Base-by-base conservation (phyloP, 2,113 vertebrate species). In the Lates calcarifer region DNA sequence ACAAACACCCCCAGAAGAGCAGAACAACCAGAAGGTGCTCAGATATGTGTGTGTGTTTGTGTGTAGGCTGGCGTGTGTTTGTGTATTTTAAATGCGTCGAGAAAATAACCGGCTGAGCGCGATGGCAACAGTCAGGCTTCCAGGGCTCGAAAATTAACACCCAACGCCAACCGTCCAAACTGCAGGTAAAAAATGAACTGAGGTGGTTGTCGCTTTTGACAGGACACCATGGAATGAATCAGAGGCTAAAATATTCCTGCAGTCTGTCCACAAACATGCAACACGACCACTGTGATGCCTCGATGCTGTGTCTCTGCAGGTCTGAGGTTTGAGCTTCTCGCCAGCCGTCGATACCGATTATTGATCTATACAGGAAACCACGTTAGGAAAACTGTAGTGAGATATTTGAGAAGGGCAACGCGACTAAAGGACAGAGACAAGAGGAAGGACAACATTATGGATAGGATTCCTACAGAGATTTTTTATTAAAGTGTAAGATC, bases 1-100 rank as follows among this genome's bases (percentile, higher is more conserved):
- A 87, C 75, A 81, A 85, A 90, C 88, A 73, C 62, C 81, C 79
- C 78, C 78, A 86, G 65, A 74, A 66, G 45, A 81, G 56, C 80
- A 73, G 62, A 82, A 41, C 79, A 61, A 83, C 83, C 77, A 85
- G 75, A 88, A 85, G 83, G 77, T 74, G 63, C 83, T 84, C 80
- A 33, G 31, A 64, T 77, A 15, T 79, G 70, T 63, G 77, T 61
- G 58, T 61, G 68, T 37, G 60, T 66, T 61, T 39, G 63, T 29
- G 66, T 58, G 55, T 47, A 47, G 45, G 45, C 18, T 47, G 11
- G 60, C 6, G 15, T 35, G 69, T 31, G 57, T 35, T 28, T 26
- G 60, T 28, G 65, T 39, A 35, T 33, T 33, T 64, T 51, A 73
- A 79, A 67, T 75, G 58, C 31, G 45, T 65, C 0, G 37, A 51